Base-by-base conservation (phyloP, 2,113 vertebrate species). In the Zosterops pallidus region DNA sequence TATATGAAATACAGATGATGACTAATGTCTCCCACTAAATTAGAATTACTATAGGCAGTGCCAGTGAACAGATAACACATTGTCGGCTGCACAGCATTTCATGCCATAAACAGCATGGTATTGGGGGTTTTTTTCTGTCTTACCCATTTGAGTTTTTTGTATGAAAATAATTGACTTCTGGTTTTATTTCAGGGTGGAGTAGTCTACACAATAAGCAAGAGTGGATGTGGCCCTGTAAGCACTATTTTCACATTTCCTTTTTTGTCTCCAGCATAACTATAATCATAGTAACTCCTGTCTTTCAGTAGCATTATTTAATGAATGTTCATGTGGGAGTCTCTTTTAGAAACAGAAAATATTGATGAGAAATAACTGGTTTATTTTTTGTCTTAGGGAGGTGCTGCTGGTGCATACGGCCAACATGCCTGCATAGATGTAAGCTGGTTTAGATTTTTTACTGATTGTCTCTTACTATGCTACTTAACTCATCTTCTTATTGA, bases 181-280 rank as follows among this genome's bases (percentile, higher is more conserved):
- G 25, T 78, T 96, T 87, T 63, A 25, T 95, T 97, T 75, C 90
- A 97, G 96, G 5, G 24, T 68, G 94, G 85, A 29, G 35, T 83
- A 63, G 94, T 97, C 64, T 96, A 96, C 57, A 94, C 96, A 70
- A 91, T 95, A 90, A 94, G 92, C 78, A 85, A 26, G 62, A 83
- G 13, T 41, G 96, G 97, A 60, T 97, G 97, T 83, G 90, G 1
- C 49, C 94, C 96, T 81, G 97, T 97, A 97, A 97, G 96, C 22
- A 86, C 18, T 65, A 55, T 57, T 84, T 42, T 83, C 72, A 46
- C 1, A 1, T 69, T 92, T 71, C 37, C 4, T 47, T 41, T 69
- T 68, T 52, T 83, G 12, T 19, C 31, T 37, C 21, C 3, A 12
- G 23, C 6, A 14, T 29, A 68, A 74, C 13, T 74, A 1, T 53